phyloP scores from a whole-genome alignment of 2,888 invertebrate species.

The Sinopyrophorus schimmeli region DNA sequence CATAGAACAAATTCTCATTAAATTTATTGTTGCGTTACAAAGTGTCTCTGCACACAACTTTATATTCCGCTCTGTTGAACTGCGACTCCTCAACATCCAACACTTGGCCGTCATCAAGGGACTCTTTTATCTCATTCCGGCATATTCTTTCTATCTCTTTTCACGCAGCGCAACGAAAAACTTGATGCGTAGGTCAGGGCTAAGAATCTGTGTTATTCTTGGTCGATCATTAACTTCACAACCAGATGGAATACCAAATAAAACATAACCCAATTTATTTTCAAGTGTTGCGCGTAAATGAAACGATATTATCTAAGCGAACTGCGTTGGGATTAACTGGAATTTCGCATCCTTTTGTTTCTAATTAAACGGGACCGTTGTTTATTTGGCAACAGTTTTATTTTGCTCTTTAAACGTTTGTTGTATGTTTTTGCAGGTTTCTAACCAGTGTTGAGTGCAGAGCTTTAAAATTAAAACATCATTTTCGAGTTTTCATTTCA shows the following conservation, averaged over 20 bases:
- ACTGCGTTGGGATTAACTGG: conserved; percentile 13
- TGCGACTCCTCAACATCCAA: conserved; percentile 23
- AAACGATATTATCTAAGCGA: conserved; percentile 13
- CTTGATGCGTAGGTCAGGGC: conserved; percentile 42
- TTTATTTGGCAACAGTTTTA: conserved; percentile 8
- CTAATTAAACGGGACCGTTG: conserved; percentile 13
- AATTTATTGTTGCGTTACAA: neutral
- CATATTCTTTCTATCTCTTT: conserved; percentile 32
- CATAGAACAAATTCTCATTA: neutral
- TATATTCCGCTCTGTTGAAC: conserved; percentile 30
- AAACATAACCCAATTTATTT: conserved; percentile 28
- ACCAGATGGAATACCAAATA: conserved; percentile 31
- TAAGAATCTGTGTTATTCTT: conserved; percentile 41
- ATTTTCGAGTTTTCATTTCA: no score
- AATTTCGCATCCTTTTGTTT: conserved; percentile 13
- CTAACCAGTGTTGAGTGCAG: no score
- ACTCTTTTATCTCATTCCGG: conserved; percentile 34
- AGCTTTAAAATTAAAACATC: no score
- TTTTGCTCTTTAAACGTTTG: conserved; percentile 2
- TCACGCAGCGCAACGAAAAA: conserved; percentile 40
- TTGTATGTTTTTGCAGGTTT: no score
- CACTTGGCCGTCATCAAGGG: conserved; percentile 34
- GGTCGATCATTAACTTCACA: conserved; percentile 37
- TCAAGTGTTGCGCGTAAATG: conserved; percentile 10
- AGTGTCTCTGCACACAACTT: conserved; percentile 9